A percentile compares a stretch with the other conserved stretches of the same genome.
These are phyloP conservation scores for Manis crassicaudata DNA, from an alignment of 2,797 vertebrate species.

Conservation along the genomic window DNA sequence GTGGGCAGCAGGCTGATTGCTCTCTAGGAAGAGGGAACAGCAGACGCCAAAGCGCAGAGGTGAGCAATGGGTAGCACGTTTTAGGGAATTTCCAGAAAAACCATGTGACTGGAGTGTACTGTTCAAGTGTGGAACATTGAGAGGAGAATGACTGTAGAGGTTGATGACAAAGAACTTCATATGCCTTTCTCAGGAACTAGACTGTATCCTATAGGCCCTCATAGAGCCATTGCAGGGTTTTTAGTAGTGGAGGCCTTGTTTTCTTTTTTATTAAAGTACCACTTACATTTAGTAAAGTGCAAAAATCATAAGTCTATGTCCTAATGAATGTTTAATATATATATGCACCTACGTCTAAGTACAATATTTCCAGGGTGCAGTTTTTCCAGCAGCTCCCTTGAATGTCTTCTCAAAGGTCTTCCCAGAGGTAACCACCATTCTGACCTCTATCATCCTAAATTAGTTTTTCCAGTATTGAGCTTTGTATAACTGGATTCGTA, in stretches of 20 bases:
- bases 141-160: background rate
- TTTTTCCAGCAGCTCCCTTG: background rate
- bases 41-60: background rate
- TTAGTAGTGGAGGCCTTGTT: background rate
- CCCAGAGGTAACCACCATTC: background rate
- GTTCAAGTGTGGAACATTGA: background rate
- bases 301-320: rapidly evolving
- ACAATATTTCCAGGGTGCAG: background rate
- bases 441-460: background rate
- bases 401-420: background rate
- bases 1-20: background rate
- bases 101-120: background rate
- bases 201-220: no score
- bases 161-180: background rate
- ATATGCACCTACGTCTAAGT: background rate
- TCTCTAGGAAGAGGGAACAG: background rate
- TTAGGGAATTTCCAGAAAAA: background rate
- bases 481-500: background rate
- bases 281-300: background rate
- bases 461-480: background rate
- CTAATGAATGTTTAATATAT: background rate
- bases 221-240: background rate
- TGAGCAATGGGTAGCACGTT: background rate
- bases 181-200: background rate
- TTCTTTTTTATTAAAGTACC: background rate